A percentile compares a stretch with the other conserved stretches of the same genome.
phyloP scores from a whole-genome alignment of 2,113 vertebrate species.

The Chaenocephalus aceratus region DNA sequence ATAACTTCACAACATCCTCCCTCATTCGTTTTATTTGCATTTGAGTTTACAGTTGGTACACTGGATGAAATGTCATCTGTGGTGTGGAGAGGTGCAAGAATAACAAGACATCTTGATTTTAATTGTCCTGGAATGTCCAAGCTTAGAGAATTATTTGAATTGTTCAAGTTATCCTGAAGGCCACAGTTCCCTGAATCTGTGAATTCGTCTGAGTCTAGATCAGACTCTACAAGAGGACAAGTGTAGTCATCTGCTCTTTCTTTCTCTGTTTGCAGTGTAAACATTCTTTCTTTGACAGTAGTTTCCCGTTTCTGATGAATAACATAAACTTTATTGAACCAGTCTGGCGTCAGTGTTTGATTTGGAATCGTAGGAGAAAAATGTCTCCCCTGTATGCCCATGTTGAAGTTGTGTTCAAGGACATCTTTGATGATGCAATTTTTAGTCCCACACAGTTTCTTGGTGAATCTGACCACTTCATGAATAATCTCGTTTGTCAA shows the following conservation, averaged over 20 bases:
- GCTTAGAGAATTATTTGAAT: background rate
- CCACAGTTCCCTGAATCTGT: background rate
- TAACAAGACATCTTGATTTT: too few relatives aligned
- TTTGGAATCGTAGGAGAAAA: too few relatives aligned
- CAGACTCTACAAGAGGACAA: conserved; percentile 2
- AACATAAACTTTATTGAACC: conserved; percentile 31
- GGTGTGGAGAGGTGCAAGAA: too few relatives aligned
- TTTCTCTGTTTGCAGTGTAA: conserved; percentile 28
- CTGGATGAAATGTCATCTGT: too few relatives aligned
- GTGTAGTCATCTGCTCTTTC: background rate
- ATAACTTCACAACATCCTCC: background rate
- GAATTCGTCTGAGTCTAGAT: background rate
- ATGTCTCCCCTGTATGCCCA: background rate
- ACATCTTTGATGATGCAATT: background rate
- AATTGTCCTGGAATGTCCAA: background rate
- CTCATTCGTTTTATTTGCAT: conserved; percentile 7
- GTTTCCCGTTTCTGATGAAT: background rate
- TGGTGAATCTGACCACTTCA: conserved; percentile 24
- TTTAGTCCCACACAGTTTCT: conserved; percentile 19
- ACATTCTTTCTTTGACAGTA: background rate
- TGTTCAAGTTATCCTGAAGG: background rate
- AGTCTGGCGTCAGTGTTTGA: background rate
- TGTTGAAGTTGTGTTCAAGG: conserved; percentile 43
- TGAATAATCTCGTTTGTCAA: background rate
- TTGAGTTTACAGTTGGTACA: background rate